These are phyloP conservation scores for Helicoverpa zea DNA, from an alignment of 1,140 invertebrate species.

Conservation along the genomic window DNA sequence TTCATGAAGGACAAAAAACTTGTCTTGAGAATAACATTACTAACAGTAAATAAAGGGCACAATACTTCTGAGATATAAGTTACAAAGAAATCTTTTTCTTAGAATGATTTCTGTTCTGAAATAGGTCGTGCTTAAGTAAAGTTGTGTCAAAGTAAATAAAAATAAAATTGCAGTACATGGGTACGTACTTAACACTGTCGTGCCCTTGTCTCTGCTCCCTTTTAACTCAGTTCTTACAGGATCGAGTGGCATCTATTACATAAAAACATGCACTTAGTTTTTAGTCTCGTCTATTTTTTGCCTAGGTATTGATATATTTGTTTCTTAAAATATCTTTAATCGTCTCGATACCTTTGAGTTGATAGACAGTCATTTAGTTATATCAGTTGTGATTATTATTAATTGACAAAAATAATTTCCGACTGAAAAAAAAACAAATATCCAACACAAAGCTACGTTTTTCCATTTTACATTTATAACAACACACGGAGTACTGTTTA, in stretches of 20 bases:
- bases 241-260: not conserved
- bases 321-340: too few relatives aligned
- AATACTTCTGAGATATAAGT: not conserved
- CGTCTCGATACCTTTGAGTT: too few relatives aligned
- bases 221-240: not conserved
- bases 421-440: too few relatives aligned
- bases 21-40: not conserved
- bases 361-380: too few relatives aligned
- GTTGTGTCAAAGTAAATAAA: not conserved
- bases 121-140: not conserved
- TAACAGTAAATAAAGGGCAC: not conserved
- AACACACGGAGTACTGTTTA: conserved; percentile 41
- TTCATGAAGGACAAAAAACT: conserved; percentile 3
- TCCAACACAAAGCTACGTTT: too few relatives aligned
- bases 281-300: too few relatives aligned
- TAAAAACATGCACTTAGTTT: not conserved
- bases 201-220: not conserved
- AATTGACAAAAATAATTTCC: too few relatives aligned
- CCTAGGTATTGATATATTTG: too few relatives aligned
- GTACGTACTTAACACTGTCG: not conserved
- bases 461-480: conserved; percentile 18
- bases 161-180: conserved; percentile 3
- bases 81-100: not conserved
- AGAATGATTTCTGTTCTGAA: not conserved
- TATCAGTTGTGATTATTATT: too few relatives aligned